A percentile compares a stretch with the other conserved stretches of the same genome.
phyloP scores from a whole-genome alignment of 2,113 vertebrate genomes.

The Ia io region DNA sequence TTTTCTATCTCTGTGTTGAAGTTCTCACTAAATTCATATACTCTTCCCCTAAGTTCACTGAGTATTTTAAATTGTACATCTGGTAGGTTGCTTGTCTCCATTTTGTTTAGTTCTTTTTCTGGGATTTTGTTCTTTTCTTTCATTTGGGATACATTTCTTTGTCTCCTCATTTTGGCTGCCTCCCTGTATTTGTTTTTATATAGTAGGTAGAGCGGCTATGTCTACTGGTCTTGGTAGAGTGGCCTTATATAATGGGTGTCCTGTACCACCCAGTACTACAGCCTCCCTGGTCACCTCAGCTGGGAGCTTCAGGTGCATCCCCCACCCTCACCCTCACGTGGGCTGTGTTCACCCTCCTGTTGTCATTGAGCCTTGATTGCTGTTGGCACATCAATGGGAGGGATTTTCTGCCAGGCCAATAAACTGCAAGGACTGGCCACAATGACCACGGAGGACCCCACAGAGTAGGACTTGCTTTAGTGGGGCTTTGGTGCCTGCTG shows the following conservation, averaged over 20 bases:
- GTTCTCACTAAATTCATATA: not conserved
- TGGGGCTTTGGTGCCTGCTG: not conserved
- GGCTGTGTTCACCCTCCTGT: not conserved
- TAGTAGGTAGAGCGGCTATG: not conserved
- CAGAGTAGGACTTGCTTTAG: not conserved
- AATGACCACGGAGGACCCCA: not conserved
- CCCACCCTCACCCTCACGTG: not conserved
- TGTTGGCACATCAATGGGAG: not conserved
- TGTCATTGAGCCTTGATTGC: not conserved
- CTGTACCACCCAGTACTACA: not conserved
- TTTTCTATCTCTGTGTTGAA: not conserved
- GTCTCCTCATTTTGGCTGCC: not conserved
- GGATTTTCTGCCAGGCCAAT: not conserved
- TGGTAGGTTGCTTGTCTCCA: not conserved
- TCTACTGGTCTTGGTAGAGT: not conserved
- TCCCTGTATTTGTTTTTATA: not conserved
- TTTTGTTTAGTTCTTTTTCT: not conserved
- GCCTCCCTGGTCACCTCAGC: not conserved
- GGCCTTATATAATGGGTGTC: not conserved
- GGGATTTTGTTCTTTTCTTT: not conserved
- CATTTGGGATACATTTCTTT: not conserved
- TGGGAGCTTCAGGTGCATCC: not conserved
- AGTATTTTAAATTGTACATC: not conserved
- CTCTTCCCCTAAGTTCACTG: not conserved
- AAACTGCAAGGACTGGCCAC: not conserved